These are phyloP conservation scores for Mesorhabditis belari DNA, from an alignment of 2,888 invertebrate species.

Conservation along the genomic window DNA sequence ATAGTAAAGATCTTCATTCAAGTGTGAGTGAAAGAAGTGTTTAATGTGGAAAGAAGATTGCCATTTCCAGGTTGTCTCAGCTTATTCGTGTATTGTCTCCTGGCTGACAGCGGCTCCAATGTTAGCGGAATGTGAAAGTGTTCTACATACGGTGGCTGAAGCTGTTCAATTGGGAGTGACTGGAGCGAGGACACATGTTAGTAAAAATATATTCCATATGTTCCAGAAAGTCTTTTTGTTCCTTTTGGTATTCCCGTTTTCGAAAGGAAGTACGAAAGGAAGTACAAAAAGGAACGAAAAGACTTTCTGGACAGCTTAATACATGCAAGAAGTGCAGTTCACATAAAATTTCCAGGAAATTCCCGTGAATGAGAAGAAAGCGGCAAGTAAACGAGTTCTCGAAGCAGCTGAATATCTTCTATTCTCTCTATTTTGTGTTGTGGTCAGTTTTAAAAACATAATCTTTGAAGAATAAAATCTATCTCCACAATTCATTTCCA, in stretches of 20 bases:
- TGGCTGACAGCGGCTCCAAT: slow-evolving; percentile 88
- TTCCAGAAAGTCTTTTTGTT: neutral
- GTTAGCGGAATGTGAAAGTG: slow-evolving; percentile 81
- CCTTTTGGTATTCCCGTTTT: neutral
- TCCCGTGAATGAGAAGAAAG: slow-evolving; percentile 11
- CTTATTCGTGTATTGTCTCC: slow-evolving; percentile 62
- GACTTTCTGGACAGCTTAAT: too few relatives aligned
- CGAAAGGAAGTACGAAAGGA: too few relatives aligned
- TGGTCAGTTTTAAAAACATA: slow-evolving; percentile 23
- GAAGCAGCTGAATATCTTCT: slow-evolving; percentile 92
- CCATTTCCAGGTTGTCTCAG: slow-evolving; percentile 62
- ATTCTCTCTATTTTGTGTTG: slow-evolving; percentile 58
- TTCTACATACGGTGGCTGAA: slow-evolving; percentile 84
- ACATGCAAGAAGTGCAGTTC: neutral
- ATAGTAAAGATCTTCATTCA: slow-evolving; percentile 85
- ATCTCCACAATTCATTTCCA: neutral
- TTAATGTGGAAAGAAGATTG: neutral
- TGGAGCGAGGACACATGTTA: slow-evolving; percentile 72
- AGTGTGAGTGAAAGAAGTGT: slow-evolving; percentile 60
- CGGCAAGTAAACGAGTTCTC: slow-evolving; percentile 91
- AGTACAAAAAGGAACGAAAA: too few relatives aligned
- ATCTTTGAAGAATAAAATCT: neutral
- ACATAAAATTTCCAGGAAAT: neutral
- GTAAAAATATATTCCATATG: neutral
- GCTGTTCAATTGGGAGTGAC: slow-evolving; percentile 95